A percentile compares a stretch with the other conserved stretches of the same genome.
phyloP scores from a whole-genome alignment of 2,888 invertebrate genomes.

The Andrena bicolor region DNA sequence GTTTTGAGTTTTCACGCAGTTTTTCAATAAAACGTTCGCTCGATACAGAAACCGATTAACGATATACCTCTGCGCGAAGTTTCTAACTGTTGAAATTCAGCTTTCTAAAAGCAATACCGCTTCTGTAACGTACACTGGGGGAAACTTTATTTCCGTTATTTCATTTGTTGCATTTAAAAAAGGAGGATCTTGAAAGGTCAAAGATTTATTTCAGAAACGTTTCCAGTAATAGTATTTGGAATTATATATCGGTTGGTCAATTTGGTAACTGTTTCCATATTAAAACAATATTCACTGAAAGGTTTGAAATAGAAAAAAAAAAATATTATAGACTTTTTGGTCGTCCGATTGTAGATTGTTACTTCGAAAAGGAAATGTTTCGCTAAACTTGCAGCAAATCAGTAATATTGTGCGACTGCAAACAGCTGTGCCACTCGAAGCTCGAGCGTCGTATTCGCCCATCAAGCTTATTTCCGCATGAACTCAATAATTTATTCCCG shows the following conservation, averaged over 20 bases:
- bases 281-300: too few species aligned
- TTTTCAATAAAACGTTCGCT: constrained; percentile 35
- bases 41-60: constrained; percentile 58
- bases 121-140: constrained; percentile 37
- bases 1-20: constrained; percentile 29
- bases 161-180: constrained; percentile 49
- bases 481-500: constrained; percentile 51
- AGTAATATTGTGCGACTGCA: constrained; percentile 51
- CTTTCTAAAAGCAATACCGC: constrained; percentile 56
- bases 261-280: too few species aligned
- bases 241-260: background rate
- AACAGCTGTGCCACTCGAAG: constrained; percentile 33
- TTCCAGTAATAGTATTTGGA: constrained; percentile 5
- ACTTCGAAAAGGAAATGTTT: constrained; percentile 24
- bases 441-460: constrained; percentile 49
- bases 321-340: too few species aligned
- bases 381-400: constrained; percentile 39
- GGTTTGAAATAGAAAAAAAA: too few species aligned
- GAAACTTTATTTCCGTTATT: constrained; percentile 52
- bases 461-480: constrained; percentile 52
- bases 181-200: background rate
- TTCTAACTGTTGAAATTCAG: constrained; percentile 54
- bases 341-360: background rate
- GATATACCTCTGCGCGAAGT: constrained; percentile 43
- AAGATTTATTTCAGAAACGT: constrained; percentile 5